A percentile compares a stretch with the other conserved stretches of the same genome.
Conservation (phyloP, 2,113 vertebrate species). For the Spea multiplicata region DNA sequence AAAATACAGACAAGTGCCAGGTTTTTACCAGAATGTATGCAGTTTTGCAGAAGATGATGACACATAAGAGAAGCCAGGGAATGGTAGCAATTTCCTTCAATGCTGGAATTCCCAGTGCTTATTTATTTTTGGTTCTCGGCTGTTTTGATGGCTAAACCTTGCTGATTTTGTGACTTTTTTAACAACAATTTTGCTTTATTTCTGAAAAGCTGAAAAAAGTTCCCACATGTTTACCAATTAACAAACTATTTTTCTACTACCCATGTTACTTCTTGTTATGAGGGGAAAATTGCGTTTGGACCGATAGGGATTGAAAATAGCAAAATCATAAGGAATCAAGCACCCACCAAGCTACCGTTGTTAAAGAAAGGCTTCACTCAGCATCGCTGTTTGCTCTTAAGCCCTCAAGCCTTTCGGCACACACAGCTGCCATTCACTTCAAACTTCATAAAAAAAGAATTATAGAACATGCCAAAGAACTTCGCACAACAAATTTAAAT, state of each 20-base stretch:
- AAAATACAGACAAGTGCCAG: too few species aligned
- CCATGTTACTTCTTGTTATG: conserved; percentile 31
- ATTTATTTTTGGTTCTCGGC: conserved; percentile 8
- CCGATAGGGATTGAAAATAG: conserved; percentile 54
- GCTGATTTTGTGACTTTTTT: not conserved
- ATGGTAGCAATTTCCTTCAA: not conserved
- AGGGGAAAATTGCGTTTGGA: conserved; percentile 35
- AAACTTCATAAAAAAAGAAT: conserved; percentile 18
- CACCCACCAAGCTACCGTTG: conserved; percentile 35
- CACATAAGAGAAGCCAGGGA: not conserved
- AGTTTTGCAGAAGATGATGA: not conserved
- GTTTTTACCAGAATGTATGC: not conserved
- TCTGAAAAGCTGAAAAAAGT: not conserved
- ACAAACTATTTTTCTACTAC: conserved; percentile 28
- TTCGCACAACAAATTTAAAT: conserved; percentile 18
- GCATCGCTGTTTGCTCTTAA: conserved; percentile 32
- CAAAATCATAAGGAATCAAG: conserved; percentile 48
- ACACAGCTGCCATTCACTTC: conserved; percentile 34
- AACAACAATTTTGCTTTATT: not conserved
- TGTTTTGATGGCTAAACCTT: not conserved
- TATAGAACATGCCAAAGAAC: conserved; percentile 17
- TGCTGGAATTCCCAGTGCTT: not conserved
- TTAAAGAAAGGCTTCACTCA: conserved; percentile 25
- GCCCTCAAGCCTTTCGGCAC: conserved; percentile 31
- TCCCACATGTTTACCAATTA: conserved; percentile 26